phyloP scores from a whole-genome alignment of 2,888 invertebrate genomes.

The Cryptosula pallasiana region DNA sequence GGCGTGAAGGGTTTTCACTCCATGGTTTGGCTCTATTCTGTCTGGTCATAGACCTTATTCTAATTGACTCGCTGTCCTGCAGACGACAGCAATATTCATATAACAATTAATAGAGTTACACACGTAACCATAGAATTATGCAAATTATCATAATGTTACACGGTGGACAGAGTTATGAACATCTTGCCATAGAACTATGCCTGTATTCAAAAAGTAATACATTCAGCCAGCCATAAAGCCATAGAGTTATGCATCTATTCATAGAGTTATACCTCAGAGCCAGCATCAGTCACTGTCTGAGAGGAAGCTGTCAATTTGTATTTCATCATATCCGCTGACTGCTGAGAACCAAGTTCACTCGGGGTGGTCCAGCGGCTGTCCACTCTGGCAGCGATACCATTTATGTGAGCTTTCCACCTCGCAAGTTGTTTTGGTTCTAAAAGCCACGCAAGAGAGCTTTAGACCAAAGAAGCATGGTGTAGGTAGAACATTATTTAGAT shows the following conservation, averaged over 20 bases:
- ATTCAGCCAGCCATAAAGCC: too few relatives aligned
- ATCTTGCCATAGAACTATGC: too few relatives aligned
- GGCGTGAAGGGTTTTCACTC: background rate
- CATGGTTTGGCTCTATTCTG: slow-evolving; percentile 12
- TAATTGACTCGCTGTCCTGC: background rate
- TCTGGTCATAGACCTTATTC: background rate
- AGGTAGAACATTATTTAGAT: too few relatives aligned
- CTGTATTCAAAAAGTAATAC: too few relatives aligned
- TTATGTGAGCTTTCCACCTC: slow-evolving; percentile 18
- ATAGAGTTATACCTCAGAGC: background rate
- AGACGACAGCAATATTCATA: too few relatives aligned
- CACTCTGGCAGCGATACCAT: background rate
- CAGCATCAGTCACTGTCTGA: background rate
- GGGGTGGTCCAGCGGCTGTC: background rate
- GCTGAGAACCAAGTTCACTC: background rate
- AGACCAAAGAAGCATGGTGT: too few relatives aligned
- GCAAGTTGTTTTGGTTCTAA: background rate
- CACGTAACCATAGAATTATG: too few relatives aligned
- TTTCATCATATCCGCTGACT: slow-evolving; percentile 17
- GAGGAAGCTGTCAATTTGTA: background rate
- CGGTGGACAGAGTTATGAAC: too few relatives aligned
- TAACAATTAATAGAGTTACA: too few relatives aligned
- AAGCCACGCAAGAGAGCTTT: too few relatives aligned
- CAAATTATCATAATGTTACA: too few relatives aligned
- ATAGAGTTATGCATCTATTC: too few relatives aligned